Evolutionary conservation across 2,888 invertebrate species (phyloP).

Genomic region (Anorthoa munda): DNA sequence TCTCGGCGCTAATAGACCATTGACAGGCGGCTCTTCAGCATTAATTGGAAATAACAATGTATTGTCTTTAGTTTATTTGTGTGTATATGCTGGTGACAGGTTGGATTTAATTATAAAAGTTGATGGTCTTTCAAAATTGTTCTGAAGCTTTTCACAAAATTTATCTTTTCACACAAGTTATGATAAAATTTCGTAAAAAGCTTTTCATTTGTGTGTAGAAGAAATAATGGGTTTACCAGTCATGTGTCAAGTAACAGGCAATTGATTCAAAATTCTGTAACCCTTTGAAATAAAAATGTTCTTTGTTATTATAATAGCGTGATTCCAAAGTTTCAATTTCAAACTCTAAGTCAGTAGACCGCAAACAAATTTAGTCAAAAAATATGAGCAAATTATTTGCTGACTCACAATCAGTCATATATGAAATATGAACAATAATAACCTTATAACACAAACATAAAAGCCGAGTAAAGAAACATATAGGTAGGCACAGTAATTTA

Average conservation of each 20-base stretch:
- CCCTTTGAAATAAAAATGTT: not conserved
- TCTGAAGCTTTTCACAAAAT: not conserved
- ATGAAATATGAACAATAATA: conserved; percentile 44
- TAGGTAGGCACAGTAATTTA: conserved; percentile 46
- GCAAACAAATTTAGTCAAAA: conserved; percentile 21
- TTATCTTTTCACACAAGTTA: not conserved
- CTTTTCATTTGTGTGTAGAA: not conserved
- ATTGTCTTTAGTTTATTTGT: conserved; percentile 57
- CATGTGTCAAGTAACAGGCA: not conserved
- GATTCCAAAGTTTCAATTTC: not conserved
- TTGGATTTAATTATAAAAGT: conserved; percentile 40
- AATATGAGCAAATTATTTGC: conserved; percentile 26
- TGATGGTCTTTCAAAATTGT: not conserved
- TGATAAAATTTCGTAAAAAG: not conserved
- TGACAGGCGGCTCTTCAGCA: conserved; percentile 75
- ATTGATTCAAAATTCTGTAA: conserved; percentile 1
- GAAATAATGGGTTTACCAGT: not conserved
- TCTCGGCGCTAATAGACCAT: conserved; percentile 83
- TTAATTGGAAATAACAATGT: conserved; percentile 74
- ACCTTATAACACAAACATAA: conserved; percentile 43
- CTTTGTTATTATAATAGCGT: not conserved
- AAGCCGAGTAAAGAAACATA: conserved; percentile 33
- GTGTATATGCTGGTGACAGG: conserved; percentile 57
- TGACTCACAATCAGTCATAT: conserved; percentile 12
- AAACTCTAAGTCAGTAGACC: conserved; percentile 32